Conservation (phyloP, 1,140 invertebrate species). For the Maniola jurtina region DNA sequence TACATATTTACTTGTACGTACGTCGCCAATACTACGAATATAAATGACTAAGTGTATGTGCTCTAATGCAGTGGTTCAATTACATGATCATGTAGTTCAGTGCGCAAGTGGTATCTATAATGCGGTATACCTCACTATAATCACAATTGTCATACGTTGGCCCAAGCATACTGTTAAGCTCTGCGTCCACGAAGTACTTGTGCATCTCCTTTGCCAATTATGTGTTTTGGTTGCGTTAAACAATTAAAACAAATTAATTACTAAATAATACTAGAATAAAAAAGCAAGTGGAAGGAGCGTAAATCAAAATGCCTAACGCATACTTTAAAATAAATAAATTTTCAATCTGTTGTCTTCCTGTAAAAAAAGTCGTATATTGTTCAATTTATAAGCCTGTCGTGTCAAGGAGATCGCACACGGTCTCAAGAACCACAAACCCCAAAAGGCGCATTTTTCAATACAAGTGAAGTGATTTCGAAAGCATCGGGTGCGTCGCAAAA, state of each 20-base stretch:
- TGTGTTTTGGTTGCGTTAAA: conserved; percentile 73
- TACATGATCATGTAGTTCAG: conserved; percentile 1
- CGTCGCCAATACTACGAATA: neutral
- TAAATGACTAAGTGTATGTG: conserved; percentile 1
- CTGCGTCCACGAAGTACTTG: conserved; percentile 85
- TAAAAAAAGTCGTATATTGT: conserved; percentile 12
- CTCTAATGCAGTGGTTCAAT: conserved; percentile 4
- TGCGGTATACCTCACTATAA: conserved; percentile 80
- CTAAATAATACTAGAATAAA: conserved; percentile 32
- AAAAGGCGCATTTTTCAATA: no score
- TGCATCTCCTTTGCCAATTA: conserved; percentile 83
- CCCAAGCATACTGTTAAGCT: conserved; percentile 85
- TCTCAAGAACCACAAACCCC: neutral
- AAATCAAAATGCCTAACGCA: conserved; percentile 16
- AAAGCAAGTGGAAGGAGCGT: conserved; percentile 17
- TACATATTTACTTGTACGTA: no score
- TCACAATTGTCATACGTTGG: conserved; percentile 81
- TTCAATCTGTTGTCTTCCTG: conserved; percentile 1
- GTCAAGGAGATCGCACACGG: neutral
- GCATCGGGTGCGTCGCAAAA: no score
- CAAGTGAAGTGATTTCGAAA: no score
- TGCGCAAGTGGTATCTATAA: conserved; percentile 21
- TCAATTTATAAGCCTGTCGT: neutral
- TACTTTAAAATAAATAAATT: conserved; percentile 9
- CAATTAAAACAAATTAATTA: conserved; percentile 47